A percentile compares a stretch with the other conserved stretches of the same genome.
phyloP scores from a whole-genome alignment of 2,113 vertebrate genomes.

The Hyperoodon ampullatus region DNA sequence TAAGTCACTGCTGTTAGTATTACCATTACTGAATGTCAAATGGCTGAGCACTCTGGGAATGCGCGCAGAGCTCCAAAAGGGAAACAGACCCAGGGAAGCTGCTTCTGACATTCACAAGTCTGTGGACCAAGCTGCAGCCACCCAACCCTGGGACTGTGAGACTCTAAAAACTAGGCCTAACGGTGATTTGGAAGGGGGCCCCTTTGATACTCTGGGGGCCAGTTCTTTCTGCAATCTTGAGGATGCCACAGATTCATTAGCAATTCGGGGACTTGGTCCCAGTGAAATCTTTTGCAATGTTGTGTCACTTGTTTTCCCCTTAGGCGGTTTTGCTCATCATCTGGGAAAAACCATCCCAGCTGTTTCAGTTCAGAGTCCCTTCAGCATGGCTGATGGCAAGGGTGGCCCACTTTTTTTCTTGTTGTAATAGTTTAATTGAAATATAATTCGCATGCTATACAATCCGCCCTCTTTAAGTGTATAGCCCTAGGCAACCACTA shows the following conservation, averaged over 20 bases:
- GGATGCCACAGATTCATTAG: background rate
- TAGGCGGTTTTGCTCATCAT: background rate
- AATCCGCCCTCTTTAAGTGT: background rate
- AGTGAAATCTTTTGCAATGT: background rate
- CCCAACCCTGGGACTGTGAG: background rate
- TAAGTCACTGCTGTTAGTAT: accelerated
- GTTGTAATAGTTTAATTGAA: background rate
- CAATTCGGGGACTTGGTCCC: background rate
- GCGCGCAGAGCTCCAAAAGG: background rate
- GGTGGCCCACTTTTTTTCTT: background rate
- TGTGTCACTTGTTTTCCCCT: background rate
- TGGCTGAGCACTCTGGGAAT: too few species aligned
- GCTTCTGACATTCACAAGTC: too few species aligned
- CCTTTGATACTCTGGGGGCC: accelerated
- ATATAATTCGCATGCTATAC: background rate
- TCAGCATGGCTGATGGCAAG: background rate
- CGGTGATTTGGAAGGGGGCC: too few species aligned
- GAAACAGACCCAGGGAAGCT: background rate
- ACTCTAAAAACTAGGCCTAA: background rate
- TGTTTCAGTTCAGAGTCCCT: background rate
- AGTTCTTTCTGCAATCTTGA: background rate
- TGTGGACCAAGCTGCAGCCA: background rate
- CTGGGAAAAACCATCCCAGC: background rate
- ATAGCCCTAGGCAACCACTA: background rate
- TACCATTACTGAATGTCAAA: accelerated